Percentiles rank a stretch among this genome's conserved stretches.
Evolutionary conservation across 1,140 invertebrate genomes (phyloP).

Genomic region (Chironomus tepperi): DNA sequence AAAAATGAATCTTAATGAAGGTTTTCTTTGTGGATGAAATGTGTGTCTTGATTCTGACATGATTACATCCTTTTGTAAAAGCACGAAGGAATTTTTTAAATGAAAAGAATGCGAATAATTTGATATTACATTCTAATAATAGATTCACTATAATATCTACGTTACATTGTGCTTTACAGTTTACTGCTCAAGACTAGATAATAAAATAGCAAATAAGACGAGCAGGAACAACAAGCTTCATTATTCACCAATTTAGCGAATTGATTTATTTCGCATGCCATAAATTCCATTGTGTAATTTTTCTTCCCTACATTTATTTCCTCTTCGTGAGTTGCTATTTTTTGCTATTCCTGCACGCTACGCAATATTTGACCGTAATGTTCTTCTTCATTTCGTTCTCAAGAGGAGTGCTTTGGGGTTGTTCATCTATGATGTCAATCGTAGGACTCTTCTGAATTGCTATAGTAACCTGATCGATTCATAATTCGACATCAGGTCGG

Average conservation of each 20-base stretch:
- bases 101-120: constrained; percentile 11
- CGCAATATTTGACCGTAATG: no score
- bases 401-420: no score
- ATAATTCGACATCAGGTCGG: no score
- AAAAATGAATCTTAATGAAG: background rate
- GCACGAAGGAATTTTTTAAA: no score
- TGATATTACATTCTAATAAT: background rate
- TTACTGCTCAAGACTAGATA: no score
- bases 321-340: no score
- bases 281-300: constrained; percentile 9
- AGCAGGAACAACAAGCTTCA: background rate
- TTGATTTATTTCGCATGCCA: constrained; percentile 6
- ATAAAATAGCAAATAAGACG: background rate
- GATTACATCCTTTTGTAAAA: background rate
- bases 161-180: background rate
- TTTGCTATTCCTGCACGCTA: no score
- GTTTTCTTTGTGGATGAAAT: background rate
- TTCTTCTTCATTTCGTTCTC: no score
- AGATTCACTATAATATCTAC: background rate
- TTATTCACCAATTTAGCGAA: constrained; percentile 3
- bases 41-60: background rate
- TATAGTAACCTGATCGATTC: no score
- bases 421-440: no score
- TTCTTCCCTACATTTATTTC: background rate
- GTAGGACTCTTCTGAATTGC: no score